A percentile compares a stretch with the other conserved stretches of the same genome.
These are phyloP conservation scores for Salmo trutta DNA, from an alignment of 2,797 vertebrate species.

Conservation along the genomic window DNA sequence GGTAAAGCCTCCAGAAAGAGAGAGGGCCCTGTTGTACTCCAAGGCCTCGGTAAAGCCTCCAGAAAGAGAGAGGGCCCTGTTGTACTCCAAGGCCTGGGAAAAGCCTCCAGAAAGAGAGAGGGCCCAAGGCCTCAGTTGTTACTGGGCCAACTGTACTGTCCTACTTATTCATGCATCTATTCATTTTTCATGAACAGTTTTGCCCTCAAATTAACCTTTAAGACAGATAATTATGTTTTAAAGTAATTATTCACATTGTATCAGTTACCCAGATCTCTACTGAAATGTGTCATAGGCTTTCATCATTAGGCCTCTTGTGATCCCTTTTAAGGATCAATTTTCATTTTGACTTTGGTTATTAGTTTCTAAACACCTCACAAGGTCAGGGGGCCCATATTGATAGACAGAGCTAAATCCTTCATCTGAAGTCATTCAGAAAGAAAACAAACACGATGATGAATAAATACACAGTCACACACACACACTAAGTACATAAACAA, in stretches of 20 bases:
- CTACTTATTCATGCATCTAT: background rate
- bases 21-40: background rate
- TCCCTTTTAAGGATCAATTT: background rate
- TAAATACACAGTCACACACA: conserved; percentile 49
- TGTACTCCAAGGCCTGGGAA: no score
- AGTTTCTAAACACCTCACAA: conserved; percentile 45
- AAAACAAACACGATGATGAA: conserved; percentile 67
- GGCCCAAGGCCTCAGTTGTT: background rate
- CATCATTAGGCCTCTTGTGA: background rate
- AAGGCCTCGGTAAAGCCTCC: no score
- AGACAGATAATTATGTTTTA: background rate
- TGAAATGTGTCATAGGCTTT: background rate
- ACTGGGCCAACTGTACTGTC: background rate
- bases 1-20: conserved; percentile 16
- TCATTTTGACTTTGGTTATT: conserved; percentile 35
- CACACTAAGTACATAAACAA: background rate
- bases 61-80: no score
- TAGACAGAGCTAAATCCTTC: conserved; percentile 63
- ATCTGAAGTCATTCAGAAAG: conserved; percentile 67
- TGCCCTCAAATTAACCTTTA: background rate
- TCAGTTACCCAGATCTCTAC: background rate
- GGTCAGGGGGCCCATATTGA: conserved; percentile 61
- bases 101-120: no score
- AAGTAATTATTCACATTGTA: background rate
- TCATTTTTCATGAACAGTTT: background rate